These are phyloP conservation scores for Odocoileus hemionus DNA, from an alignment of 2,113 vertebrate genomes.

Conservation along the genomic window DNA sequence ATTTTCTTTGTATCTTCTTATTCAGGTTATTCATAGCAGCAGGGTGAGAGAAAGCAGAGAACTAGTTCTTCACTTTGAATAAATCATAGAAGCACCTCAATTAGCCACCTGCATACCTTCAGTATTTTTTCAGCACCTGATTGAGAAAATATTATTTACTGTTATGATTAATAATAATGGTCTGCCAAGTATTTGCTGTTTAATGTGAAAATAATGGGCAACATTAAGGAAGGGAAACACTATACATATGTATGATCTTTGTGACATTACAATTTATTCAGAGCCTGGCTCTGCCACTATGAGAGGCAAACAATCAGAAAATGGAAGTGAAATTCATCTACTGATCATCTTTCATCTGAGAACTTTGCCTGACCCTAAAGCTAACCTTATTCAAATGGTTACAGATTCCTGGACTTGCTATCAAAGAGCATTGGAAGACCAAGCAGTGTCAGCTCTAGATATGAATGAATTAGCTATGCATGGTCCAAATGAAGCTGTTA, in stretches of 20 bases:
- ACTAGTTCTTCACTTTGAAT: not conserved
- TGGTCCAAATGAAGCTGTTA: not conserved
- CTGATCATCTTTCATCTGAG: not conserved
- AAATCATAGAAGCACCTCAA: not conserved
- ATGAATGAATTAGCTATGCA: not conserved
- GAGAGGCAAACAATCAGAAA: not conserved
- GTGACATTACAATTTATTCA: not conserved
- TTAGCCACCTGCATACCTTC: not conserved
- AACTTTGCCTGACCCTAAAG: not conserved
- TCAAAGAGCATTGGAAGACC: not conserved
- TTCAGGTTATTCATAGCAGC: not conserved
- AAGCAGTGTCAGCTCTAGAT: not conserved
- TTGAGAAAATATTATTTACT: slow-evolving; percentile 29
- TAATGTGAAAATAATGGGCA: slow-evolving; percentile 29
- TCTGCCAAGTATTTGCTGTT: not conserved
- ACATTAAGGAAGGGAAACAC: not conserved
- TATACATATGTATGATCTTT: not conserved
- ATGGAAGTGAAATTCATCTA: not conserved
- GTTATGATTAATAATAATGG: not conserved
- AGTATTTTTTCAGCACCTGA: not conserved
- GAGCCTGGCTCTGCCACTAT: not conserved
- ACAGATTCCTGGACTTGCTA: not conserved
- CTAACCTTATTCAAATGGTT: not conserved
- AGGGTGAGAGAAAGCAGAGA: not conserved
- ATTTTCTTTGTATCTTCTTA: not conserved